These are phyloP conservation scores for Furcifer pardalis DNA, from an alignment of 2,797 vertebrate genomes.

Conservation along the genomic window DNA sequence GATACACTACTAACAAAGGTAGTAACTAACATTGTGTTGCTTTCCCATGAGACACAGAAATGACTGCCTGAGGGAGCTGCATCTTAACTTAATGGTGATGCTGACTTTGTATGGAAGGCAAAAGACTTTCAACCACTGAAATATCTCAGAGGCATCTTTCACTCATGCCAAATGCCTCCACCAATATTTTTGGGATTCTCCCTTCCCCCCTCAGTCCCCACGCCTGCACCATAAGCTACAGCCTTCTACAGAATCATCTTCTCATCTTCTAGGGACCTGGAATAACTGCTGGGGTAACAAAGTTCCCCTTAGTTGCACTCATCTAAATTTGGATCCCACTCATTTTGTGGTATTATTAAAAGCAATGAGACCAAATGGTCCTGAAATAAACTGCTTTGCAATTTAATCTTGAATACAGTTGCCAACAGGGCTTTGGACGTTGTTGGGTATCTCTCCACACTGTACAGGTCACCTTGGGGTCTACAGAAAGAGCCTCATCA, in stretches of 20 bases:
- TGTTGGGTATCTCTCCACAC: neutral
- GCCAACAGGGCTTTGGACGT: neutral
- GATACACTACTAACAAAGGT: too few relatives aligned
- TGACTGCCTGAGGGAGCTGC: neutral
- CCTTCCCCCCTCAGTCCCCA: neutral
- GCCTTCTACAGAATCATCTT: too few relatives aligned
- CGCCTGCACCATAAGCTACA: neutral
- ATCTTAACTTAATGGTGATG: neutral
- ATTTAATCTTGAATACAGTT: neutral
- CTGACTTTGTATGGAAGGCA: too few relatives aligned
- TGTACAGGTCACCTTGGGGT: too few relatives aligned
- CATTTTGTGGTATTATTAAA: constrained; percentile 2
- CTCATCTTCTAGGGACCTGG: neutral
- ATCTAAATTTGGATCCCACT: neutral
- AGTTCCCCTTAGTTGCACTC: neutral
- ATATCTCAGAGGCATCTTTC: too few relatives aligned
- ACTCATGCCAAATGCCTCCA: too few relatives aligned
- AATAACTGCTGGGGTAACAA: neutral
- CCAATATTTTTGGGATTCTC: neutral
- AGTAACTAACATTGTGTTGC: too few relatives aligned
- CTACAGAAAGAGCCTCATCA: too few relatives aligned
- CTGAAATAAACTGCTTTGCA: constrained; percentile 6
- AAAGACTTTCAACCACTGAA: too few relatives aligned
- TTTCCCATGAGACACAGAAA: neutral
- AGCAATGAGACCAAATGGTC: neutral